Evolutionary conservation across 2,888 invertebrate species (phyloP).

Genomic region (Chloroclysta siterata): DNA sequence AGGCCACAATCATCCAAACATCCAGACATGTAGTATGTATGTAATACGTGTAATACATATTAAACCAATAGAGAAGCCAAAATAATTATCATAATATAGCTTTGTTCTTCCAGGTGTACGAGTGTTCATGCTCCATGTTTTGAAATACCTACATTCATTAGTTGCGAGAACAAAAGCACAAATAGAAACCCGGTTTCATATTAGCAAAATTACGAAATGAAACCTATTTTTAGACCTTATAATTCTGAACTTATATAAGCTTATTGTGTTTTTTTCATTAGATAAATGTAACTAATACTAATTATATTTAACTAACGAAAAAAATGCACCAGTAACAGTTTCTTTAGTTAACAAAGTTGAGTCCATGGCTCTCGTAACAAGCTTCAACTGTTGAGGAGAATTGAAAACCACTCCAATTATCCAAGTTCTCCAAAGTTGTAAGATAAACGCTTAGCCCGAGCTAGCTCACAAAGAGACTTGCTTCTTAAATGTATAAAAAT

Average conservation of each 20-base stretch:
- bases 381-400: slow-evolving; percentile 42
- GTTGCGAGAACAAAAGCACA: slow-evolving; percentile 3
- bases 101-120: no score
- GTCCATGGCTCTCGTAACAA: slow-evolving; percentile 41
- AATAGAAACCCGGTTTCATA: background rate
- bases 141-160: no score
- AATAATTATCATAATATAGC: no score
- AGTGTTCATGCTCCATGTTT: background rate
- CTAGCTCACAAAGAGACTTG: slow-evolving; percentile 34
- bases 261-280: no score
- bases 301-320: no score
- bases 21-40: no score
- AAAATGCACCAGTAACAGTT: slow-evolving; percentile 8
- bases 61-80: no score
- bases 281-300: no score
- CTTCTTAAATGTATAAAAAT: slow-evolving; percentile 35
- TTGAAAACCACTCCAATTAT: slow-evolving; percentile 53
- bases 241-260: no score
- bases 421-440: slow-evolving; percentile 42
- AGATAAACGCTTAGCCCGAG: slow-evolving; percentile 46
- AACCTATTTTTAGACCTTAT: no score
- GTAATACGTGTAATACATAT: no score
- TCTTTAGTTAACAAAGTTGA: slow-evolving; percentile 36
- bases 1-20: no score
- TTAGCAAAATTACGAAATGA: background rate